phyloP scores from a whole-genome alignment of 1,140 invertebrate genomes.

The Campoletis sonorensis region DNA sequence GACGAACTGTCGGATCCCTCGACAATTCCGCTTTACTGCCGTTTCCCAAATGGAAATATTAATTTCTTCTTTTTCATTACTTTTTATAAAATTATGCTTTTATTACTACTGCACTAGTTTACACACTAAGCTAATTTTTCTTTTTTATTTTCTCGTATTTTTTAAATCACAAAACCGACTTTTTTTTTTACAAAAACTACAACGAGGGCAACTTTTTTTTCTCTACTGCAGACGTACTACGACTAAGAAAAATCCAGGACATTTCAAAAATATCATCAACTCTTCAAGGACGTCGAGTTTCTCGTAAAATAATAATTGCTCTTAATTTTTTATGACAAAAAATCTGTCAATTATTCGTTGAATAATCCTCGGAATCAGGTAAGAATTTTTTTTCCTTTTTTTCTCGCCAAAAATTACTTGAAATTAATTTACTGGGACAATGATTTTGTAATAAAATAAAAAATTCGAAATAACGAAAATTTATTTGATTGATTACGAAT shows the following conservation, averaged over 20 bases:
- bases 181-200: neutral
- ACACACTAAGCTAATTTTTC: neutral
- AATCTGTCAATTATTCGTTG: too few species aligned
- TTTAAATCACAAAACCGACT: neutral
- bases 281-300: neutral
- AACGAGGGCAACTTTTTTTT: neutral
- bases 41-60: constrained; percentile 44
- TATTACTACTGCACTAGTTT: neutral
- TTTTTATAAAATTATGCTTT: neutral
- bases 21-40: constrained; percentile 87
- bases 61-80: neutral
- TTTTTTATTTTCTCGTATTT: too few species aligned
- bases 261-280: neutral
- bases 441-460: neutral
- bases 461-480: too few species aligned
- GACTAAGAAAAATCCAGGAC: neutral
- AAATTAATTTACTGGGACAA: too few species aligned
- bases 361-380: neutral
- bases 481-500: neutral
- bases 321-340: too few species aligned
- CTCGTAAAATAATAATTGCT: neutral
- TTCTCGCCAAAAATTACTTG: too few species aligned
- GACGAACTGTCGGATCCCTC: constrained; percentile 86
- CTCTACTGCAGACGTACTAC: constrained; percentile 15
- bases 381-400: too few species aligned